A percentile compares a stretch with the other conserved stretches of the same genome.
Conservation (phyloP, 2,888 invertebrate genomes). For the Baronia brevicornis region DNA sequence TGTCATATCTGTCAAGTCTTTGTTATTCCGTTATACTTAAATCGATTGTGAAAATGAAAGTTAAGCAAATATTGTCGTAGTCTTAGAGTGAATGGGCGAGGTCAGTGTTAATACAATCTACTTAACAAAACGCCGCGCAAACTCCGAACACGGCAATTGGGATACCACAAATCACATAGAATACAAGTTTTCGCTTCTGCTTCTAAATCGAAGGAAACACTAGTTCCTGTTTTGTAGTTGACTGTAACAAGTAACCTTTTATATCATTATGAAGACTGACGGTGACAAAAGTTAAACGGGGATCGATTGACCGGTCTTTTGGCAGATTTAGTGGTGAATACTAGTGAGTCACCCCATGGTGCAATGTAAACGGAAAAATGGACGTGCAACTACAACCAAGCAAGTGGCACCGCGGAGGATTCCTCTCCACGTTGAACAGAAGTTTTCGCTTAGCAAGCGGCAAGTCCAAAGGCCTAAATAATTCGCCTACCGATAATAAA, state of each 20-base stretch:
- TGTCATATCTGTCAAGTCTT: constrained; percentile 30
- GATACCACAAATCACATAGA: constrained; percentile 26
- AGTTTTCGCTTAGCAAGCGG: constrained; percentile 60
- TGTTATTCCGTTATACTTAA: constrained; percentile 44
- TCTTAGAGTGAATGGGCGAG: constrained; percentile 47
- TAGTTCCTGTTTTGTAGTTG: constrained; percentile 24
- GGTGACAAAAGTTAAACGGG: too few species aligned
- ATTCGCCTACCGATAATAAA: constrained; percentile 43
- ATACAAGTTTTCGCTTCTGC: constrained; percentile 27
- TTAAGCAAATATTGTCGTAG: constrained; percentile 22
- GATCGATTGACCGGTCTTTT: constrained; percentile 18
- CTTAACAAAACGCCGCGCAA: constrained; percentile 39
- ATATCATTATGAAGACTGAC: too few species aligned
- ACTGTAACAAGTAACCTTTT: too few species aligned
- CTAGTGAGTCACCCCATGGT: constrained; percentile 53
- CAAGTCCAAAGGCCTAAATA: constrained; percentile 43
- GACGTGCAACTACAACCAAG: constrained; percentile 57
- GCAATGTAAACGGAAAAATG: constrained; percentile 62
- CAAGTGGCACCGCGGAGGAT: constrained; percentile 66
- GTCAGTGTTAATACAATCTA: constrained; percentile 27
- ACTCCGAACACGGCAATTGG: constrained; percentile 36
- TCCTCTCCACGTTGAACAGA: constrained; percentile 63
- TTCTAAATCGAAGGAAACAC: constrained; percentile 22
- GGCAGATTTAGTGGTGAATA: constrained; percentile 23
- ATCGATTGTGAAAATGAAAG: constrained; percentile 31